These are phyloP conservation scores for Pipra filicauda DNA, from an alignment of 2,113 vertebrate genomes.

Conservation along the genomic window DNA sequence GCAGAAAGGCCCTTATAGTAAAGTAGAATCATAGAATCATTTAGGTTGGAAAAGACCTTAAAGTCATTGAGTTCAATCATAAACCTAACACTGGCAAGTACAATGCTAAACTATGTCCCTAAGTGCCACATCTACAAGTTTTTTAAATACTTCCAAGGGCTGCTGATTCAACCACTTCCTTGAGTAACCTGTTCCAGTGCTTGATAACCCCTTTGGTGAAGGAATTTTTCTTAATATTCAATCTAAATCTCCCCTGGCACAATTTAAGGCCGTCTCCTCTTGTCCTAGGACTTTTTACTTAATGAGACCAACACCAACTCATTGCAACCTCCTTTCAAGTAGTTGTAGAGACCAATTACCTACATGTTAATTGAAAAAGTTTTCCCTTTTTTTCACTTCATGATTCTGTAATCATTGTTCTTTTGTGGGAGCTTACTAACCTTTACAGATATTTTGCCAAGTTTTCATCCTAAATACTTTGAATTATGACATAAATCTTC, in stretches of 20 bases:
- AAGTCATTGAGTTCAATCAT: not conserved
- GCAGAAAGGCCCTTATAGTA: not conserved
- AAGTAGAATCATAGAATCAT: not conserved
- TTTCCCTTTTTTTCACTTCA: not conserved
- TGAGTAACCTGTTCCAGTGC: not conserved
- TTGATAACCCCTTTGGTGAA: not conserved
- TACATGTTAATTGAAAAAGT: not conserved
- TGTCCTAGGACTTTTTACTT: not conserved
- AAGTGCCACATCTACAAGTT: fast-evolving
- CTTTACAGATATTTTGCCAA: not conserved
- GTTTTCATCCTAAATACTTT: not conserved
- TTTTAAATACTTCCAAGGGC: not conserved
- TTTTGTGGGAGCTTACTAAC: not conserved
- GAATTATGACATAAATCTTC: not conserved
- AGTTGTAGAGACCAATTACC: not conserved
- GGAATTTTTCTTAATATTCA: not conserved
- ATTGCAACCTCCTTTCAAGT: not conserved
- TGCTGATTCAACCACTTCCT: not conserved
- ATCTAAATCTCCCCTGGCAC: not conserved
- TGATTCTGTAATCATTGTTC: not conserved
- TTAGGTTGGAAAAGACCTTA: not conserved
- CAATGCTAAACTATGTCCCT: not conserved
- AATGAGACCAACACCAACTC: fast-evolving
- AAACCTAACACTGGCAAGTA: not conserved
- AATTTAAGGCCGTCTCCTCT: not conserved